Percentiles rank a stretch among this genome's conserved stretches.
Conservation (phyloP, 2,888 invertebrate genomes). For the Cryptus armator region DNA sequence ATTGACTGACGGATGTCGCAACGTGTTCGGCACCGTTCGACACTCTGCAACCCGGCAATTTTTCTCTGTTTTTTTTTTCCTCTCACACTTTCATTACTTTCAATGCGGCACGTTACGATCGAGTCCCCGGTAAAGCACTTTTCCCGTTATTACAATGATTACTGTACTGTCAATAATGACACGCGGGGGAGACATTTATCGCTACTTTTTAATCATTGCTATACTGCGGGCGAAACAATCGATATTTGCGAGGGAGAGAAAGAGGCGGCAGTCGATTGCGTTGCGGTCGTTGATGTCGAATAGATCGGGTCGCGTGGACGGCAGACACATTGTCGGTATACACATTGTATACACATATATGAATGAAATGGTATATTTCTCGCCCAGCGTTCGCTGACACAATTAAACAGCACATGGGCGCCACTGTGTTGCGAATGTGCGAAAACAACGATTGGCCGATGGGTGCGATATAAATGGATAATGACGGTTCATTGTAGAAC, state of each 20-base stretch:
- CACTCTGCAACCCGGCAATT: slow-evolving; percentile 7
- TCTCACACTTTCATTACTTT: background rate
- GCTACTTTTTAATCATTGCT: slow-evolving; percentile 18
- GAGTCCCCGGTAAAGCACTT: slow-evolving; percentile 8
- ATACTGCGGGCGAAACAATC: slow-evolving; percentile 11
- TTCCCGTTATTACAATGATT: slow-evolving; percentile 32
- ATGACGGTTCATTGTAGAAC: slow-evolving; percentile 64
- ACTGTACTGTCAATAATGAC: slow-evolving; percentile 33
- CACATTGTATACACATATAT: background rate
- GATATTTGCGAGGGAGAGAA: background rate
- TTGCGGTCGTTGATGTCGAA: slow-evolving; percentile 14
- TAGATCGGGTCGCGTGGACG: slow-evolving; percentile 11
- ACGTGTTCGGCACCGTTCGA: background rate
- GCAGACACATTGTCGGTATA: background rate
- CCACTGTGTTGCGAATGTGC: slow-evolving; percentile 19
- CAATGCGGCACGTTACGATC: background rate
- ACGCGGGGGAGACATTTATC: slow-evolving; percentile 45
- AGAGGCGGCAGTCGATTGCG: slow-evolving; percentile 5
- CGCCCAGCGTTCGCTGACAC: background rate
- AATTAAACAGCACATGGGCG: background rate
- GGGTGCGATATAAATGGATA: slow-evolving; percentile 52
- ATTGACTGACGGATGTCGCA: slow-evolving; percentile 41
- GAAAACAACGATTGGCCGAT: slow-evolving; percentile 39
- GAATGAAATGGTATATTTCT: background rate
- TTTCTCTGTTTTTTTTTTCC: slow-evolving; percentile 27